Conservation (phyloP, 2,888 invertebrate genomes). For the Lathronympha strigana region DNA sequence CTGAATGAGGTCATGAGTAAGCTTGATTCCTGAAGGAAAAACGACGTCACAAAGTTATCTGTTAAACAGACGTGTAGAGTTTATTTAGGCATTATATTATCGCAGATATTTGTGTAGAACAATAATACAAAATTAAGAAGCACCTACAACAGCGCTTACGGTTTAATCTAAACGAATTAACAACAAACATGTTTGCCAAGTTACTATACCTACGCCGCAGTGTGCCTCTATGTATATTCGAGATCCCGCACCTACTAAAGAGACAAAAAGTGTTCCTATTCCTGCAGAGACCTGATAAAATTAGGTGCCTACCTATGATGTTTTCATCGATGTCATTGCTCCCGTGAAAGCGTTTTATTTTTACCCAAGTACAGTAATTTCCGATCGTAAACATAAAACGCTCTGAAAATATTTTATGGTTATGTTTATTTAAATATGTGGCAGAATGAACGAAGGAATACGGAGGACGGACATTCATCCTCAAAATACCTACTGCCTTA, state of each 20-base stretch:
- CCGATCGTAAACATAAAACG: neutral
- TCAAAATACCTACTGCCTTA: too few species aligned
- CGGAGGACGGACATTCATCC: slow-evolving; percentile 4
- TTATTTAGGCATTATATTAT: neutral
- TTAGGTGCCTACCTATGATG: too few species aligned
- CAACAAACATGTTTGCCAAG: too few species aligned
- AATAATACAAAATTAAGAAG: too few species aligned
- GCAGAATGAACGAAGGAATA: neutral
- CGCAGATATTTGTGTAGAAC: neutral
- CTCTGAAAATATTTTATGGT: neutral
- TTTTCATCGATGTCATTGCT: neutral
- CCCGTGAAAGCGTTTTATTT: neutral
- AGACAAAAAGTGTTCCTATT: too few species aligned
- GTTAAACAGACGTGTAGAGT: neutral
- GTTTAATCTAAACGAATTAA: too few species aligned
- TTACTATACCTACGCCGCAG: too few species aligned
- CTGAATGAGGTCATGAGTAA: slow-evolving; percentile 16
- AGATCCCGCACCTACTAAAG: too few species aligned
- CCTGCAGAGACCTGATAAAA: too few species aligned
- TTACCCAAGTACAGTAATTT: neutral
- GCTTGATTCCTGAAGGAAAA: neutral
- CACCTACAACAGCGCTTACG: too few species aligned
- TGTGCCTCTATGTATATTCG: too few species aligned
- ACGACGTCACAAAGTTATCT: slow-evolving; percentile 1
- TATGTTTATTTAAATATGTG: slow-evolving; percentile 9